Conservation (phyloP, 1,140 invertebrate genomes). For the Drosophila nannoptera region DNA sequence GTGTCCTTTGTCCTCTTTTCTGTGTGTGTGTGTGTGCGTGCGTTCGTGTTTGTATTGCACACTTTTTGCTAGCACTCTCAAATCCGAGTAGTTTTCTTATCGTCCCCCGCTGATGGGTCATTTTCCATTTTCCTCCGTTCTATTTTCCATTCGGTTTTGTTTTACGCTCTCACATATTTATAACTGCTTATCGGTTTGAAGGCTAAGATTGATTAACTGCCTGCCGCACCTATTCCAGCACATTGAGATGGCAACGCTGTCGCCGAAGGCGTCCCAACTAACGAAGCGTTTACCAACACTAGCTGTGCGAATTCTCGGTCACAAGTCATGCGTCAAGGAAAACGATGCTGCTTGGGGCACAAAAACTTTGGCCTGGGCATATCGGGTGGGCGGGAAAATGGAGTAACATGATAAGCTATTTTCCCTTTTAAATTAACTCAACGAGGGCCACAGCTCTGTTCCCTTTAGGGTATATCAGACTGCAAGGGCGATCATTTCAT, state of each 20-base stretch:
- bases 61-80: conserved; percentile 29
- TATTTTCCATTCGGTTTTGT: conserved; percentile 3
- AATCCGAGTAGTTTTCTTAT: conserved; percentile 26
- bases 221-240: background rate
- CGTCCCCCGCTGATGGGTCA: conserved; percentile 22
- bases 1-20: background rate
- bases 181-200: conserved; percentile 37
- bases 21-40: conserved; percentile 3
- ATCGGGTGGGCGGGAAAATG: too few species aligned
- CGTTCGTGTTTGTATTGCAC: conserved; percentile 25
- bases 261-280: background rate
- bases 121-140: conserved; percentile 9
- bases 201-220: conserved; percentile 34
- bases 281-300: conserved; percentile 9
- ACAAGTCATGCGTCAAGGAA: conserved; percentile 2
- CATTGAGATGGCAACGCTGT: background rate
- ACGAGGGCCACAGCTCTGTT: too few species aligned
- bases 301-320: too few species aligned
- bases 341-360: background rate
- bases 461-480: too few species aligned
- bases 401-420: too few species aligned
- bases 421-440: too few species aligned
- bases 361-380: background rate
- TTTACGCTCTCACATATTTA: conserved; percentile 36
- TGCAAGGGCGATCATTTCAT: too few species aligned